Conservation (phyloP, 2,888 invertebrate genomes). For the Morpho deidamia region DNA sequence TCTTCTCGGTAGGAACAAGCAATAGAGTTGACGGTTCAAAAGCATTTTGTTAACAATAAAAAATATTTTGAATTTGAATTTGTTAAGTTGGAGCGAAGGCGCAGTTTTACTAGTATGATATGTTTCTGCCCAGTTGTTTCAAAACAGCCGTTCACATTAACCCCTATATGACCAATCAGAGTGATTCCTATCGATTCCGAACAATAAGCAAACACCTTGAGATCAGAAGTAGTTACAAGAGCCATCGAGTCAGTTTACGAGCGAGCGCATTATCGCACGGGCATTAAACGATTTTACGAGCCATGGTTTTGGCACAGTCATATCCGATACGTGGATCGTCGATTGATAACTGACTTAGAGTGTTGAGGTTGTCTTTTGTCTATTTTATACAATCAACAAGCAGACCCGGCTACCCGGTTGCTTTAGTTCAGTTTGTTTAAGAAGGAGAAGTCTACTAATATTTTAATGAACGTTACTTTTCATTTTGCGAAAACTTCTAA, state of each 20-base stretch:
- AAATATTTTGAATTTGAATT: too few species aligned
- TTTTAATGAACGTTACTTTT: too few species aligned
- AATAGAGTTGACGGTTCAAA: too few species aligned
- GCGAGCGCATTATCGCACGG: conserved; percentile 26
- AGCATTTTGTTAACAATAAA: too few species aligned
- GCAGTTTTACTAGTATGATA: too few species aligned
- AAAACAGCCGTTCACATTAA: not conserved
- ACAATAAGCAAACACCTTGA: conserved; percentile 28
- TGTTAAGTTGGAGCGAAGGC: too few species aligned
- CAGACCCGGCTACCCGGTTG: too few species aligned
- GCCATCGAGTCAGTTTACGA: conserved; percentile 38
- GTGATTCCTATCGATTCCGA: conserved; percentile 3
- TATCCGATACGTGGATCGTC: conserved; percentile 3
- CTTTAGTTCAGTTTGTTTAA: too few species aligned
- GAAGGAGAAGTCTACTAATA: too few species aligned
- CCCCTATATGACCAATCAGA: conserved; percentile 1
- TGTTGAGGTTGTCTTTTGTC: not conserved
- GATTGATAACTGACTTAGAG: conserved; percentile 6
- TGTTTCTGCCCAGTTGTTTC: not conserved
- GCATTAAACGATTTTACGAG: conserved; percentile 55
- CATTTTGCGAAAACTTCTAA: too few species aligned
- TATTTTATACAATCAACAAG: not conserved
- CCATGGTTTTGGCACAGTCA: conserved; percentile 23
- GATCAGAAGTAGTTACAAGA: conserved; percentile 29
- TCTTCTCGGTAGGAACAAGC: too few species aligned